Evolutionary conservation across 2,888 invertebrate genomes (phyloP).

Genomic region (Perdita meconis): DNA sequence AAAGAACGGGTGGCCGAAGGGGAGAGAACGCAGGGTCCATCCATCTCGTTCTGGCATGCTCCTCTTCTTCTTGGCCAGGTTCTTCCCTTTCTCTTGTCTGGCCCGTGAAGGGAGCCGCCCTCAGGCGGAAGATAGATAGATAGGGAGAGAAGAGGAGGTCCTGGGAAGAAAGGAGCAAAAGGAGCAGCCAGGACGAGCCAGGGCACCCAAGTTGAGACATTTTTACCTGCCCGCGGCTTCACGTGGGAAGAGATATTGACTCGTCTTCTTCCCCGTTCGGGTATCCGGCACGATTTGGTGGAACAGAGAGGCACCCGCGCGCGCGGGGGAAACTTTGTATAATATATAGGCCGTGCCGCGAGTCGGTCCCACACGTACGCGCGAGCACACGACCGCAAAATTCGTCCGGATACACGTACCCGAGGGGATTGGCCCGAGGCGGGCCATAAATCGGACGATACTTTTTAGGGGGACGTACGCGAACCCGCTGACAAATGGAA

Average conservation of each 20-base stretch:
- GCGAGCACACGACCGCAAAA: slow-evolving; percentile 49
- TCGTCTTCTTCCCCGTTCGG: slow-evolving; percentile 74
- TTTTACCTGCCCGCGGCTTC: slow-evolving; percentile 78
- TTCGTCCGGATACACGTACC: slow-evolving; percentile 56
- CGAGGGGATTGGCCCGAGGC: slow-evolving; percentile 39
- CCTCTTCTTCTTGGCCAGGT: slow-evolving; percentile 22
- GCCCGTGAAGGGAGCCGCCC: slow-evolving; percentile 54
- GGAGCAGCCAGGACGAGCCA: slow-evolving; percentile 62
- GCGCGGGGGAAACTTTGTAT: slow-evolving; percentile 68
- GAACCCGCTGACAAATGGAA: slow-evolving; percentile 53
- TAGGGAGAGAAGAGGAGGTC: slow-evolving; percentile 51
- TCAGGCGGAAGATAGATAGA: slow-evolving; percentile 65
- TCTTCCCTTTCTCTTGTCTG: slow-evolving; percentile 27
- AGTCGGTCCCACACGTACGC: slow-evolving; percentile 25
- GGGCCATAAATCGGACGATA: slow-evolving; percentile 50
- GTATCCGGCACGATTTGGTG: slow-evolving; percentile 52
- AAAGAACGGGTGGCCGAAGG: slow-evolving; percentile 25
- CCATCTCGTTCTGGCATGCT: slow-evolving; percentile 51
- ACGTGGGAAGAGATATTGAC: slow-evolving; percentile 74
- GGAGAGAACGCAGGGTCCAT: slow-evolving; percentile 33
- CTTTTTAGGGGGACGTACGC: slow-evolving; percentile 48
- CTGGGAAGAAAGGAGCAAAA: slow-evolving; percentile 62
- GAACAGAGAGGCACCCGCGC: slow-evolving; percentile 27
- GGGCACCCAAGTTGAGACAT: slow-evolving; percentile 80
- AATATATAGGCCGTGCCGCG: slow-evolving; percentile 72